Conservation (phyloP, 1,140 invertebrate genomes). For the Holcopasites calliopsidis region DNA sequence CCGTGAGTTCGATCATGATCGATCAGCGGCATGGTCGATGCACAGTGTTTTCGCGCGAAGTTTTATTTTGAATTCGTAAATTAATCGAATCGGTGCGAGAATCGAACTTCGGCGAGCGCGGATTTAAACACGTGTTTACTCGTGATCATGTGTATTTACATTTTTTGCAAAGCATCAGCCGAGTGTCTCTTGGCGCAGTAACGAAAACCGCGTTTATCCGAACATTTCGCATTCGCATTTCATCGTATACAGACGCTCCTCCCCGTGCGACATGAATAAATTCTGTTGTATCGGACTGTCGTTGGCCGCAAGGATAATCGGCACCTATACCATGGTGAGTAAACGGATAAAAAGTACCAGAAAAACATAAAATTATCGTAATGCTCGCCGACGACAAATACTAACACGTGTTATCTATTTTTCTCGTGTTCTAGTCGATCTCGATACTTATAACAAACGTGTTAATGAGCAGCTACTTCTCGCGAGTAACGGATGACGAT, state of each 20-base stretch:
- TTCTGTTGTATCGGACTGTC: conserved; percentile 70
- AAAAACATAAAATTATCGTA: not conserved
- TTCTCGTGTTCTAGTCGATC: conserved; percentile 66
- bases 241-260: conserved; percentile 18
- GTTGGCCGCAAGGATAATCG: conserved; percentile 73
- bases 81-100: not conserved
- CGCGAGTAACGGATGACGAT: conserved; percentile 55
- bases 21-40: not conserved
- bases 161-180: conserved; percentile 38
- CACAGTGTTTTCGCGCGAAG: not conserved
- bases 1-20: not conserved
- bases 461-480: conserved; percentile 72
- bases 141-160: conserved; percentile 51
- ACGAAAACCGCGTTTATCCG: conserved; percentile 27
- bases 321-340: conserved; percentile 76
- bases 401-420: conserved; percentile 2
- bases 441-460: conserved; percentile 76
- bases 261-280: conserved; percentile 44
- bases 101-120: not conserved
- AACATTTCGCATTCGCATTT: conserved; percentile 29
- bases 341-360: not conserved
- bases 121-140: conserved; percentile 38
- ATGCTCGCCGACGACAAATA: conserved; percentile 11
- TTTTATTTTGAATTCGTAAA: conserved; percentile 11
- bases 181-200: conserved; percentile 20